Evolutionary conservation across 2,113 vertebrate genomes (phyloP).

Genomic region (Rhinolophus sinicus): DNA sequence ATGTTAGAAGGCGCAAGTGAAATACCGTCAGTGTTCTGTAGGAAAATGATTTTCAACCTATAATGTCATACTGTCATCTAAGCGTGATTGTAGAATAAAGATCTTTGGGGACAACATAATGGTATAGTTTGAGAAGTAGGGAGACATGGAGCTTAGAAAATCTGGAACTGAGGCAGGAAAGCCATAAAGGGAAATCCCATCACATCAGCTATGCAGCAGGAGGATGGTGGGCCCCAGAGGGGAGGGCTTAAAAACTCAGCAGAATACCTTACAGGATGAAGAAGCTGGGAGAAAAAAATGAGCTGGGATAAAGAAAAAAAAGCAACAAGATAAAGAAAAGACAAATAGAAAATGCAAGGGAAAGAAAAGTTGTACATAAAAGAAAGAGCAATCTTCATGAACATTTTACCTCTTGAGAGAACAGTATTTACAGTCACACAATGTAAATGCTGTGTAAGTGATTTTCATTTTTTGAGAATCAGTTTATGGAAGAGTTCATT

Average conservation of each 20-base stretch:
- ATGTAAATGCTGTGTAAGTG: not conserved
- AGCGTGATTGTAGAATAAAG: not conserved
- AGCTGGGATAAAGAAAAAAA: not conserved
- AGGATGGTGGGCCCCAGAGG: not conserved
- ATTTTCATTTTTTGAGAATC: not conserved
- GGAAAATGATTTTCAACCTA: not conserved
- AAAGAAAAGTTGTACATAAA: not conserved
- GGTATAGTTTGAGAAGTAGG: not conserved
- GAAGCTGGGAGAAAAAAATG: not conserved
- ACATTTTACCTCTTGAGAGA: conserved; percentile 1
- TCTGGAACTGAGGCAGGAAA: not conserved
- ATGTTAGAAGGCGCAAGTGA: not conserved
- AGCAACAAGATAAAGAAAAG: not conserved
- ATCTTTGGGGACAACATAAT: not conserved
- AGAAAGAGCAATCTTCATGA: not conserved
- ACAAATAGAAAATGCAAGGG: not conserved
- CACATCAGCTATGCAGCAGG: not conserved
- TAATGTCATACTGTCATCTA: not conserved
- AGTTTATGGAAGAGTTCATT: not conserved
- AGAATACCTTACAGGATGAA: not conserved
- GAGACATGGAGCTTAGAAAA: not conserved
- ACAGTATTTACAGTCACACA: not conserved
- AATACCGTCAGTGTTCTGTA: not conserved
- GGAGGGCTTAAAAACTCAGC: not conserved
- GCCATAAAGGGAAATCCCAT: not conserved